Conservation (phyloP, 1,140 invertebrate genomes). For the Periplaneta americana region DNA sequence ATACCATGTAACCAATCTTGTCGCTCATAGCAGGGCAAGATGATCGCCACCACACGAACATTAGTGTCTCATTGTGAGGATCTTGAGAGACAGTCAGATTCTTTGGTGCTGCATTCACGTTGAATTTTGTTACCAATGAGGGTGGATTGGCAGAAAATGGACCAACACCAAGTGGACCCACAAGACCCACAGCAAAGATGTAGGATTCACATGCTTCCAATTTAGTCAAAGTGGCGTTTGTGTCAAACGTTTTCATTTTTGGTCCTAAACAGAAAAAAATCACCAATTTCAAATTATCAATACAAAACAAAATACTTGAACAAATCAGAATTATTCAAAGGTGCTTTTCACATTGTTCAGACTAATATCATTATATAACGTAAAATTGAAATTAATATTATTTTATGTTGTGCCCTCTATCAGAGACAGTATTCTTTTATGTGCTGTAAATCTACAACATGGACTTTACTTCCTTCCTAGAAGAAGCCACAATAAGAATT, state of each 20-base stretch:
- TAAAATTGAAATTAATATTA: too few relatives aligned
- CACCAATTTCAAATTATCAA: background rate
- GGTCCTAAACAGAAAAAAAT: slow-evolving; percentile 39
- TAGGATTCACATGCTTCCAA: slow-evolving; percentile 69
- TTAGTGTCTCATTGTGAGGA: slow-evolving; percentile 31
- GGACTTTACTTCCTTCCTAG: too few relatives aligned
- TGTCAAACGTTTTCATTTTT: slow-evolving; percentile 47
- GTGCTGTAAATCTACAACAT: too few relatives aligned
- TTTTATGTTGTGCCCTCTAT: too few relatives aligned
- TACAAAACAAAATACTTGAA: background rate
- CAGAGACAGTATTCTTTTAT: too few relatives aligned
- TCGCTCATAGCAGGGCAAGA: slow-evolving; percentile 43
- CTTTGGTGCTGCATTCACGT: slow-evolving; percentile 53
- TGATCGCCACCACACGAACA: slow-evolving; percentile 42
- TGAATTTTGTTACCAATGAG: slow-evolving; percentile 54
- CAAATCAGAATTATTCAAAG: background rate
- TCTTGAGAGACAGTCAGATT: slow-evolving; percentile 31
- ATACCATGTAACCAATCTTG: slow-evolving; percentile 51
- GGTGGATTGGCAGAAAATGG: slow-evolving; percentile 47
- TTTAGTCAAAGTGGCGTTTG: slow-evolving; percentile 49
- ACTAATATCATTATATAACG: too few relatives aligned
- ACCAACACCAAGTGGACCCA: slow-evolving; percentile 54
- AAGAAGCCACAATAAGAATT: too few relatives aligned
- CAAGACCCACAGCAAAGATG: slow-evolving; percentile 62
- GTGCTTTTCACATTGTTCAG: too few relatives aligned